phyloP scores from a whole-genome alignment of 2,113 vertebrate genomes.

The Ameiurus melas region DNA sequence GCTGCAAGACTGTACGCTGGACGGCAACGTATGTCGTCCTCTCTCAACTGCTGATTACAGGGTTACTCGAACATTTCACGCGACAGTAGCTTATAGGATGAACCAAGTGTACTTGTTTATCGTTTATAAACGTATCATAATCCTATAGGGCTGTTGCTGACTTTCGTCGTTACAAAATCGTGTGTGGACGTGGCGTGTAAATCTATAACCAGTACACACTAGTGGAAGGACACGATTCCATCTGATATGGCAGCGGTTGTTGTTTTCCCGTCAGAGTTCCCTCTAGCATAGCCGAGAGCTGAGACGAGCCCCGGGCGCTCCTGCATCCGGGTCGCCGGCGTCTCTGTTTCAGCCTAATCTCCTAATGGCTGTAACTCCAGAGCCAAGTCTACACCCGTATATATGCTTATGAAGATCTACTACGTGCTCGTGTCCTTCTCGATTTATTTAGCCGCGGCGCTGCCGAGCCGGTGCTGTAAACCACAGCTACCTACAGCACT shows the following conservation, averaged over 20 bases:
- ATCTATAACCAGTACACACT: neutral
- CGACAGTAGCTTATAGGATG: neutral
- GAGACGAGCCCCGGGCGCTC: slow-evolving; percentile 25
- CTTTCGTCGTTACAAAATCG: neutral
- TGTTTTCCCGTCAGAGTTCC: neutral
- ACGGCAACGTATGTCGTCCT: too few relatives aligned
- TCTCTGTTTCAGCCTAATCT: slow-evolving; percentile 24
- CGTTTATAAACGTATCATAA: neutral
- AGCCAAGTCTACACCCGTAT: neutral
- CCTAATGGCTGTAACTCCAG: slow-evolving; percentile 15
- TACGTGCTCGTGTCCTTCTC: slow-evolving; percentile 19
- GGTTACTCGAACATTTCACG: neutral
- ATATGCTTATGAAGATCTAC: slow-evolving; percentile 32
- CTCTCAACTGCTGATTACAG: neutral
- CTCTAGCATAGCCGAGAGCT: slow-evolving; percentile 28
- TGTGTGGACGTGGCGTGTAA: neutral
- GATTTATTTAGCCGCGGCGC: slow-evolving; percentile 36
- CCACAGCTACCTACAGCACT: slow-evolving; percentile 23
- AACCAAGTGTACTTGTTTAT: neutral
- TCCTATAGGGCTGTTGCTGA: neutral
- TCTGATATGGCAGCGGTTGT: neutral
- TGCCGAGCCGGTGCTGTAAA: slow-evolving; percentile 36
- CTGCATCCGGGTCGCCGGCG: neutral
- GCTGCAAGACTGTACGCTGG: too few relatives aligned
- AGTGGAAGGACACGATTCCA: neutral